These are phyloP conservation scores for Chaetodon trifasciatus DNA, from an alignment of 2,797 vertebrate species.

Conservation along the genomic window DNA sequence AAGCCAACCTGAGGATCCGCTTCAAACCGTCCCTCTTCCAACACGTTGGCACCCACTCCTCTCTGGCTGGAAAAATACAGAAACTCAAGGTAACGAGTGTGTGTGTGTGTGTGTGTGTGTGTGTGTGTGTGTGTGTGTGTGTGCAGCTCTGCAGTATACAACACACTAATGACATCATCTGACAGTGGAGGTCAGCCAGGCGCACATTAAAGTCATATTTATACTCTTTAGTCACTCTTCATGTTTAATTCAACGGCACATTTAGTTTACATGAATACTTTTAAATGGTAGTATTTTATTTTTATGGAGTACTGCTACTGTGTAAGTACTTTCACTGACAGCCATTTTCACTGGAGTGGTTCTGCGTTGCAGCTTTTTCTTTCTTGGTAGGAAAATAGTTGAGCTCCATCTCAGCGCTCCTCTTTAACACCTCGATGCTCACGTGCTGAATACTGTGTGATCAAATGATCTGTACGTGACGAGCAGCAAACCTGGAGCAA, in stretches of 20 bases:
- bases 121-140: not conserved
- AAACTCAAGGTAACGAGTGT: slow-evolving; percentile 91
- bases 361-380: not conserved
- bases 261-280: not conserved
- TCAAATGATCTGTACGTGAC: too few relatives aligned
- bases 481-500: too few relatives aligned
- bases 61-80: slow-evolving; percentile 97
- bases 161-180: too few relatives aligned
- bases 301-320: not conserved
- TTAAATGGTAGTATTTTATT: not conserved
- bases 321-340: not conserved
- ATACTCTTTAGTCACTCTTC: not conserved
- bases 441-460: too few relatives aligned
- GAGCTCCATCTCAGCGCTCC: not conserved
- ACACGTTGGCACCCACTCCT: slow-evolving; percentile 97
- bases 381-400: not conserved
- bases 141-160: not conserved
- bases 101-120: slow-evolving; percentile 13
- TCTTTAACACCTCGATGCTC: too few relatives aligned
- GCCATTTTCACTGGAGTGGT: not conserved
- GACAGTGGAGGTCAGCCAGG: not conserved
- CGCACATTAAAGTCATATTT: not conserved
- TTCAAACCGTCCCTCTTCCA: slow-evolving; percentile 99
- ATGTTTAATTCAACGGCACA: slow-evolving; percentile 2
- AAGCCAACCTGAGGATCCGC: slow-evolving; percentile 96